A percentile compares a stretch with the other conserved stretches of the same genome.
Conservation (phyloP, 2,113 vertebrate genomes). For the Collichthys lucidus region DNA sequence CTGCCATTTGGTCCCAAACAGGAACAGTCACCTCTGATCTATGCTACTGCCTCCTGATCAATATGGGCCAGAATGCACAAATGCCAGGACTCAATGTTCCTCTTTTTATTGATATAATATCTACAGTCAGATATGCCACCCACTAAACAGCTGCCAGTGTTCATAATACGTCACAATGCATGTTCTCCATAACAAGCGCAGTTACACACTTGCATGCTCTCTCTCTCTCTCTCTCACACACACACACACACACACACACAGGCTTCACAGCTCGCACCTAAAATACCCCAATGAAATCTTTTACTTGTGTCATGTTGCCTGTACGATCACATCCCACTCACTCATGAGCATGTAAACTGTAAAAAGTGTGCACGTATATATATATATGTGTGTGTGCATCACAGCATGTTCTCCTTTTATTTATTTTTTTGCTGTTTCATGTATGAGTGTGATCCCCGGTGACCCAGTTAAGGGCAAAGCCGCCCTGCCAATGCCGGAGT, state of each 20-base stretch:
- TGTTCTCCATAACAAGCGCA: slow-evolving; percentile 59
- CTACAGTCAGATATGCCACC: slow-evolving; percentile 46
- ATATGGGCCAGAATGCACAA: slow-evolving; percentile 56
- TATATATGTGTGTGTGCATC: slow-evolving; percentile 17
- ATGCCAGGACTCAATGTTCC: slow-evolving; percentile 34
- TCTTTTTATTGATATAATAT: slow-evolving; percentile 56
- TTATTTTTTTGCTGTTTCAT: slow-evolving; percentile 69
- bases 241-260: slow-evolving; percentile 17
- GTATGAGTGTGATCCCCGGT: slow-evolving; percentile 65
- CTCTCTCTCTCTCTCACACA: neutral
- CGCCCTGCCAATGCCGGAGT: slow-evolving; percentile 49
- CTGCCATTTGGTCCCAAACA: slow-evolving; percentile 75
- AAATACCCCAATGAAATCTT: slow-evolving; percentile 43
- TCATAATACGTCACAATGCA: slow-evolving; percentile 62
- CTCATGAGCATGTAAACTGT: slow-evolving; percentile 29
- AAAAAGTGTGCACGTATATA: neutral
- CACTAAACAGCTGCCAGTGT: slow-evolving; percentile 61
- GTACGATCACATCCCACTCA: slow-evolving; percentile 50
- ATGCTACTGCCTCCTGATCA: slow-evolving; percentile 52
- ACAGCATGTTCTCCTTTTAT: slow-evolving; percentile 37
- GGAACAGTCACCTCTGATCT: slow-evolving; percentile 67
- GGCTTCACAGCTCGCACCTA: slow-evolving; percentile 40
- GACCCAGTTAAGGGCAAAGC: slow-evolving; percentile 81
- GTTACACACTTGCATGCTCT: slow-evolving; percentile 21
- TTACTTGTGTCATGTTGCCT: slow-evolving; percentile 49